Percentiles rank a stretch among this genome's conserved stretches.
These are phyloP conservation scores for Urocitellus parryii DNA, from an alignment of 2,113 vertebrate genomes.

Conservation along the genomic window DNA sequence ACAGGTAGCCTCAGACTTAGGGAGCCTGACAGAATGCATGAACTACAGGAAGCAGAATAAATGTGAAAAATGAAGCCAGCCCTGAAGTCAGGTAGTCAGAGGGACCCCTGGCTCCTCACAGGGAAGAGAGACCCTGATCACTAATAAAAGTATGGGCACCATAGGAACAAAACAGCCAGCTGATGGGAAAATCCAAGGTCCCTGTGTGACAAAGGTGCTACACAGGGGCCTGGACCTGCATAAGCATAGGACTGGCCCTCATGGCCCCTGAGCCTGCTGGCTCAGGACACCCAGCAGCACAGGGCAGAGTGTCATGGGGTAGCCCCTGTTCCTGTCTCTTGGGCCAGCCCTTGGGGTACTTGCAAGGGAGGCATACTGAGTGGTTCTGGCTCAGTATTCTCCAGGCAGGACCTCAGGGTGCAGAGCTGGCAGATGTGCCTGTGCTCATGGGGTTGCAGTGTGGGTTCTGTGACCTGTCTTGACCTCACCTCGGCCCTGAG, in stretches of 20 bases:
- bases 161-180: not conserved
- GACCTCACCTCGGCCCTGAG: not conserved
- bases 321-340: not conserved
- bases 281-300: not conserved
- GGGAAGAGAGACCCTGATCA: not conserved
- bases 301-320: not conserved
- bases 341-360: not conserved
- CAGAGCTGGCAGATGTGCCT: not conserved
- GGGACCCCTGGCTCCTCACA: not conserved
- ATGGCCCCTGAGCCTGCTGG: not conserved
- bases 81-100: not conserved
- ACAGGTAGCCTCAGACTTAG: not conserved
- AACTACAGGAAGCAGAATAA: not conserved
- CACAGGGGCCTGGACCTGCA: not conserved
- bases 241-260: not conserved
- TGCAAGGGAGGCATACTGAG: rapidly evolving
- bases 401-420: not conserved
- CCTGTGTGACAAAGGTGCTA: rapidly evolving
- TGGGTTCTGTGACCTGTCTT: not conserved
- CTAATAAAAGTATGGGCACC: not conserved
- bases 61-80: not conserved
- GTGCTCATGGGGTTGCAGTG: no score
- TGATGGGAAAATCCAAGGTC: not conserved
- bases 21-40: not conserved
- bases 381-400: not conserved